phyloP scores from a whole-genome alignment of 1,140 invertebrate species.

The Galleria mellonella region DNA sequence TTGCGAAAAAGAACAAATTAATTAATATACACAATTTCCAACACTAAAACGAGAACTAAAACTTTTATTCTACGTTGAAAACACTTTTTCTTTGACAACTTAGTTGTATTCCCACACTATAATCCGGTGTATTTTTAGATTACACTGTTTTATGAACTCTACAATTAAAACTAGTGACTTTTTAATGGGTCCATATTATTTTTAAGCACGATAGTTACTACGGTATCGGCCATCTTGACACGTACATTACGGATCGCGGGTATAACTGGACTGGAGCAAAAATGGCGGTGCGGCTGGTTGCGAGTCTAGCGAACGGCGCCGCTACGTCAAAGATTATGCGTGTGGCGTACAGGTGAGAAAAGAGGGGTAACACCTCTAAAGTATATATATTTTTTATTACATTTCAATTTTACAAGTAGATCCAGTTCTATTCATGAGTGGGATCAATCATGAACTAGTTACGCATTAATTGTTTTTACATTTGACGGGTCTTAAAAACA shows the following conservation, averaged over 20 bases:
- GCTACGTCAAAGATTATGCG: conserved; percentile 52
- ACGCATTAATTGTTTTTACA: conserved; percentile 1
- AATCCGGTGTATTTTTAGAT: background rate
- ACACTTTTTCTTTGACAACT: conserved; percentile 18
- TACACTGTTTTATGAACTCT: background rate
- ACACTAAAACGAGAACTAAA: background rate
- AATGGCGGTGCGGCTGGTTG: conserved; percentile 43
- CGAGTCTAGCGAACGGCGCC: conserved; percentile 25
- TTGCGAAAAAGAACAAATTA: conserved; percentile 21
- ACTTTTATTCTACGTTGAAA: conserved; percentile 5
- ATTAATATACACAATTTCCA: conserved; percentile 17
- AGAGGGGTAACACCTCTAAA: conserved; percentile 1
- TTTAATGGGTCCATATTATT: conserved; percentile 19
- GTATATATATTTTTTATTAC: background rate
- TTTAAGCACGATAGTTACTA: conserved; percentile 31
- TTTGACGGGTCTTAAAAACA: background rate
- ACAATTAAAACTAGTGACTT: conserved; percentile 17
- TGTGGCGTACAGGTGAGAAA: conserved; percentile 34
- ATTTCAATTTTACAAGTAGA: too few species aligned
- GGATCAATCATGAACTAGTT: too few species aligned
- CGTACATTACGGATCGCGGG: conserved; percentile 23
- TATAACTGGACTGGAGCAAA: conserved; percentile 57
- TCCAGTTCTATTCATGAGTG: too few species aligned
- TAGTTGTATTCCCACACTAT: background rate
- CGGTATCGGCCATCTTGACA: conserved; percentile 19